phyloP scores from a whole-genome alignment of 2,888 invertebrate species.

The Diplolepis rosae region DNA sequence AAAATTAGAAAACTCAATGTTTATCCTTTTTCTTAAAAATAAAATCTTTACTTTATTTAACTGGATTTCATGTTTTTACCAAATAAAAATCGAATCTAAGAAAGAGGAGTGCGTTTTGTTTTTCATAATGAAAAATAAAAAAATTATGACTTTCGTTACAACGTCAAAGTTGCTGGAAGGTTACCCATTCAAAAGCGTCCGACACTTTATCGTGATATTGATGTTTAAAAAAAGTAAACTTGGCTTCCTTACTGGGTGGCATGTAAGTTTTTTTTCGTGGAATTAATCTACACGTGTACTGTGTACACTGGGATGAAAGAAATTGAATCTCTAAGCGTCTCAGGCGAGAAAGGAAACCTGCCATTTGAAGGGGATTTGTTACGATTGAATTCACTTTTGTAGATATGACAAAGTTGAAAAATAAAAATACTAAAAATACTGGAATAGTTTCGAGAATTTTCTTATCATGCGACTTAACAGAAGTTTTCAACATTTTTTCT shows the following conservation, averaged over 20 bases:
- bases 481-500: not conserved
- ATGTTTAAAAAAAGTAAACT: conserved; percentile 24
- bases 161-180: conserved; percentile 14
- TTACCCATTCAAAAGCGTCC: conserved; percentile 18
- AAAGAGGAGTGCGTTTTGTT: not conserved
- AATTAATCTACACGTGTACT: conserved; percentile 18
- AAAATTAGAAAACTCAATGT: not conserved
- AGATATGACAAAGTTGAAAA: not conserved
- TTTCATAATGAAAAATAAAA: not conserved
- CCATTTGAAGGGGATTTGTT: conserved; percentile 8
- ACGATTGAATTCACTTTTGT: conserved; percentile 20
- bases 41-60: too few relatives aligned
- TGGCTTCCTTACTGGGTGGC: not conserved
- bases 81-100: not conserved
- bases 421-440: not conserved
- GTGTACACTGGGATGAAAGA: conserved; percentile 2
- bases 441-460: too few relatives aligned
- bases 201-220: conserved; percentile 9
- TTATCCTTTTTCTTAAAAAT: not conserved
- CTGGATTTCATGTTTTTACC: not conserved
- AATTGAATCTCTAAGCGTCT: conserved; percentile 25
- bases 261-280: not conserved
- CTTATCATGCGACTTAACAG: too few relatives aligned
- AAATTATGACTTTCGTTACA: not conserved
- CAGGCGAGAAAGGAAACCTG: not conserved